These are phyloP conservation scores for Pica pica DNA, from an alignment of 2,113 vertebrate species.

Conservation along the genomic window DNA sequence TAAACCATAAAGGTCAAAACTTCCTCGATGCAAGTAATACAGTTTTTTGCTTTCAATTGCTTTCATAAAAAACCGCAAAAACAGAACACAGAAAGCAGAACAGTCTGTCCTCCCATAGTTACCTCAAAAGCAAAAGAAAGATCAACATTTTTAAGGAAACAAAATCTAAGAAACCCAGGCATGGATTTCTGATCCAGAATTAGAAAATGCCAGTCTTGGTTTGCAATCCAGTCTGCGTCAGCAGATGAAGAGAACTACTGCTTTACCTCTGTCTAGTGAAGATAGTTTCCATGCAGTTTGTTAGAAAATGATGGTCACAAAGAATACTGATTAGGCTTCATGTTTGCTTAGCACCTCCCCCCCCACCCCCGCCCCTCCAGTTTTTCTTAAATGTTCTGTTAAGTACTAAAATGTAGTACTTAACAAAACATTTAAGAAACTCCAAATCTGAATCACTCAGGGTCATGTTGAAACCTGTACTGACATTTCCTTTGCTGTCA, in stretches of 20 bases:
- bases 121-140: neutral
- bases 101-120: neutral
- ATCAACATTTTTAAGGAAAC: neutral
- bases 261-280: neutral
- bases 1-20: neutral
- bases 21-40: neutral
- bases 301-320: neutral
- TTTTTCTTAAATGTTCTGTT: neutral
- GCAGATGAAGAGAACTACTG: neutral
- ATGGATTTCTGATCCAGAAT: neutral
- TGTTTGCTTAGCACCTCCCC: neutral
- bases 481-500: neutral
- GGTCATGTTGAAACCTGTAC: neutral
- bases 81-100: neutral
- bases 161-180: neutral
- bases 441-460: neutral
- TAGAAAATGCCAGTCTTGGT: neutral
- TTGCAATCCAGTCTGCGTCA: neutral
- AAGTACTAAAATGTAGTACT: neutral
- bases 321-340: neutral
- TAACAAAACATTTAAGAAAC: too few species aligned
- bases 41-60: neutral
- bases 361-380: accelerated
- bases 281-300: neutral
- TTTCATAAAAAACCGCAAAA: neutral